Base-by-base conservation (phyloP, 1,140 invertebrate genomes). In the Steinernema khuongi region DNA sequence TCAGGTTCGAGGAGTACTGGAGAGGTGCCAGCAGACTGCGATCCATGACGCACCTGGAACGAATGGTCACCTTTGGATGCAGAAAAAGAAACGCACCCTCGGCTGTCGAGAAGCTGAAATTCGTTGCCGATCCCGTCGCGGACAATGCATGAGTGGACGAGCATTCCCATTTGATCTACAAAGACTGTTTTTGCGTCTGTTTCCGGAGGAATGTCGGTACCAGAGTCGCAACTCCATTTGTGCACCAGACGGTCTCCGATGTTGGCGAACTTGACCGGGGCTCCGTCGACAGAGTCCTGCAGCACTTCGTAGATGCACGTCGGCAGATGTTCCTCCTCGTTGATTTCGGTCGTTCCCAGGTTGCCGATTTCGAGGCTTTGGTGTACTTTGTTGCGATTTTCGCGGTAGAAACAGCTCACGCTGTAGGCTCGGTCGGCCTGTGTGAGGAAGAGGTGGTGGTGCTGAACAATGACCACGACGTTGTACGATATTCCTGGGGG, bases 171-270 rank as follows among this genome's bases (percentile, higher is more conserved):
- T 0, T 33, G 29, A 22, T 76, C 76, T 77, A 66, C 68, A 77
- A 43, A 32, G 0, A 4, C 17, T 43, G 14, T 67, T 36, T 71
- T 18, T n/a, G 7, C 19, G n/a, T 18, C 29, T 2, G 70, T 36
- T 4, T 7, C 66, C 17, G 19, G 29, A 22, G 30, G n/a, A 67
- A 72, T 17, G 29, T 43, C 26, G 18, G 18, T 31, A 78, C 74
- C 71, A n/a, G 50, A 43, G 30, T 77, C 77, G 68, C 77, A 78
- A 4, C 67, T 74, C 77, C 77, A 78, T 69, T 67, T 68, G 36
- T 78, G 77, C 1, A 76, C 71, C 17, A 78, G 73, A 11, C 33
- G 22, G 28, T 78, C 75, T n/a, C 77, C 77, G 26, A 78, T 75
- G 36, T 77, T 78, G 0, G 77, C 77, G 60, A 74, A 74, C 32